phyloP scores from a whole-genome alignment of 2,113 vertebrate species.

The Australoheros scitulus region DNA sequence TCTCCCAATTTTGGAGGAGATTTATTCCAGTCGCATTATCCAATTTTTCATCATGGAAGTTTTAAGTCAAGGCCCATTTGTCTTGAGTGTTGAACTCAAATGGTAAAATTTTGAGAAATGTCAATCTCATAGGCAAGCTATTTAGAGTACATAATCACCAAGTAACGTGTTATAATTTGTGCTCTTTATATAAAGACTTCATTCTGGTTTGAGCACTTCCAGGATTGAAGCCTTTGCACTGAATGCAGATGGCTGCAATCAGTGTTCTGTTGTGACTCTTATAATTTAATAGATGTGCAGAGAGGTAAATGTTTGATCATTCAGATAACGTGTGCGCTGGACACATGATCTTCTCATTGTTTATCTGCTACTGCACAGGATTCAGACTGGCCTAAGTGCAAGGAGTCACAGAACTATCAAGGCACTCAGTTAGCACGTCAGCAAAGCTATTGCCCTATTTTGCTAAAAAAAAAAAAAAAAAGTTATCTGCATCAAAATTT shows the following conservation, averaged over 20 bases:
- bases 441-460: neutral
- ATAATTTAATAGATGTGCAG: neutral
- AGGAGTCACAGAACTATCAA: neutral
- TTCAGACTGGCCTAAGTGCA: neutral
- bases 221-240: neutral
- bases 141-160: neutral
- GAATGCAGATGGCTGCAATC: neutral
- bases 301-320: too few species aligned
- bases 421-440: neutral
- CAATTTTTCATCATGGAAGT: conserved; percentile 15
- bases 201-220: neutral
- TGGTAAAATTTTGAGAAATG: neutral
- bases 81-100: neutral
- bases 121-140: neutral
- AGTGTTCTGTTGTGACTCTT: neutral
- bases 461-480: neutral
- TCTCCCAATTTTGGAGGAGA: conserved; percentile 8
- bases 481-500: neutral
- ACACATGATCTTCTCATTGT: neutral
- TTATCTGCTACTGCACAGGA: neutral
- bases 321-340: neutral
- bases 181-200: neutral
- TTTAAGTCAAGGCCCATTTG: conserved; percentile 30
- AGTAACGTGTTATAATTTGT: neutral
- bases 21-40: conserved; percentile 42